Percentiles rank a stretch among this genome's conserved stretches.
phyloP scores from a whole-genome alignment of 2,797 vertebrate species.

The Pseudochirops cupreus region DNA sequence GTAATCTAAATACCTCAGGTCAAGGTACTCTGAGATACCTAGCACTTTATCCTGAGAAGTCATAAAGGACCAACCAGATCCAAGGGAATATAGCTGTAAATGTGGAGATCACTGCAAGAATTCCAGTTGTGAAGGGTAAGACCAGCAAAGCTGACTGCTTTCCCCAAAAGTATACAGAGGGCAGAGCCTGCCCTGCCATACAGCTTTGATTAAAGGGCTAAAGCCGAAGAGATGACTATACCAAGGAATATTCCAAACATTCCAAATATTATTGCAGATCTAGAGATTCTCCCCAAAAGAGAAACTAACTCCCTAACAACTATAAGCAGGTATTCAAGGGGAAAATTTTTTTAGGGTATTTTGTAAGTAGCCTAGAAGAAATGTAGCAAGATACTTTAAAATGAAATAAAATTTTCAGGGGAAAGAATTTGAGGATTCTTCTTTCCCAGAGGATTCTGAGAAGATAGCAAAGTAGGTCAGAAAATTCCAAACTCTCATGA shows the following conservation, averaged over 20 bases:
- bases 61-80: not conserved
- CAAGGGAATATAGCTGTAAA: not conserved
- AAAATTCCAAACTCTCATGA: too few species aligned
- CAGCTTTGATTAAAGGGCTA: not conserved
- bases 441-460: not conserved
- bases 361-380: not conserved
- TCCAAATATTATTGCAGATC: not conserved
- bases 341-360: not conserved
- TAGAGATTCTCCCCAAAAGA: not conserved
- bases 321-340: not conserved
- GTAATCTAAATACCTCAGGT: not conserved
- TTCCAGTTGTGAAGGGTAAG: not conserved
- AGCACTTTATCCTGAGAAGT: not conserved
- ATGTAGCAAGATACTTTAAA: not conserved
- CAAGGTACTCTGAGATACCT: not conserved
- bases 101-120: not conserved
- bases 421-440: not conserved
- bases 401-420: not conserved
- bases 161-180: not conserved
- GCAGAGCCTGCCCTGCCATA: not conserved
- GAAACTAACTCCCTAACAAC: not conserved
- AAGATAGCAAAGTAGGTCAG: too few species aligned
- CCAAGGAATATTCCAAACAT: not conserved
- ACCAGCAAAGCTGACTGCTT: not conserved
- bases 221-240: not conserved